A percentile compares a stretch with the other conserved stretches of the same genome.
These are phyloP conservation scores for Ceratina japonica DNA, from an alignment of 1,140 invertebrate species.

Conservation along the genomic window DNA sequence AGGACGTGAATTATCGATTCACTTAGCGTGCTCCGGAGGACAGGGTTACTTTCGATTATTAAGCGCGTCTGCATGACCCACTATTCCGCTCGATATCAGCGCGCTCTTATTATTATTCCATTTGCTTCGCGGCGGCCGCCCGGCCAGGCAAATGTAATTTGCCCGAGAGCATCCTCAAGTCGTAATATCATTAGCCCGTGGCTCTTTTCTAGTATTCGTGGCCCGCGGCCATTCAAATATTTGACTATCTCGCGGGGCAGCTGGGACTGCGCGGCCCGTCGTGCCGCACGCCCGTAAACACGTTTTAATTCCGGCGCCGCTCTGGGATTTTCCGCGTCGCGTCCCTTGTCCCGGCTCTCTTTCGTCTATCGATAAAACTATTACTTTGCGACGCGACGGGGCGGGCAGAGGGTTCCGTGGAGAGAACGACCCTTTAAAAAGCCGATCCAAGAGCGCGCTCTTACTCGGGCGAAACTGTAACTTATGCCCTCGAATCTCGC, in stretches of 20 bases:
- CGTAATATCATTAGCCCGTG: constrained; percentile 57
- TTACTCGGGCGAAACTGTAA: constrained; percentile 39
- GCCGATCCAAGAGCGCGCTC: constrained; percentile 26
- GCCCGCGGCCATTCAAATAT: constrained; percentile 56
- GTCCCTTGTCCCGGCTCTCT: too few relatives aligned
- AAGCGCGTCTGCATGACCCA: constrained; percentile 54
- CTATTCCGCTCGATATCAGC: constrained; percentile 58
- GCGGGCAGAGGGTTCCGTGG: neutral
- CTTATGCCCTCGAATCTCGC: constrained; percentile 54
- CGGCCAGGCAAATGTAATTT: constrained; percentile 59
- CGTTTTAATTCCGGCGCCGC: constrained; percentile 7
- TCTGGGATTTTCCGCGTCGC: constrained; percentile 1
- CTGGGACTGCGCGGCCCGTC: neutral
- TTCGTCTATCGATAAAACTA: constrained; percentile 35
- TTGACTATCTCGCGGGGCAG: constrained; percentile 16
- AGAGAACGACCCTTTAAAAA: constrained; percentile 42
- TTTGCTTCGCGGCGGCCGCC: constrained; percentile 34
- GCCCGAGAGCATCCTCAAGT: constrained; percentile 61
- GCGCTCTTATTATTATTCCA: constrained; percentile 57
- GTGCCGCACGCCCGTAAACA: neutral
- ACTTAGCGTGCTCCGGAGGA: neutral
- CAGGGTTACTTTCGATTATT: constrained; percentile 55
- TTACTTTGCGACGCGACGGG: constrained; percentile 19
- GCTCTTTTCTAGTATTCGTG: constrained; percentile 56
- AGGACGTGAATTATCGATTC: constrained; percentile 52